These are phyloP conservation scores for Deilephila porcellus DNA, from an alignment of 2,888 invertebrate genomes.

Conservation along the genomic window DNA sequence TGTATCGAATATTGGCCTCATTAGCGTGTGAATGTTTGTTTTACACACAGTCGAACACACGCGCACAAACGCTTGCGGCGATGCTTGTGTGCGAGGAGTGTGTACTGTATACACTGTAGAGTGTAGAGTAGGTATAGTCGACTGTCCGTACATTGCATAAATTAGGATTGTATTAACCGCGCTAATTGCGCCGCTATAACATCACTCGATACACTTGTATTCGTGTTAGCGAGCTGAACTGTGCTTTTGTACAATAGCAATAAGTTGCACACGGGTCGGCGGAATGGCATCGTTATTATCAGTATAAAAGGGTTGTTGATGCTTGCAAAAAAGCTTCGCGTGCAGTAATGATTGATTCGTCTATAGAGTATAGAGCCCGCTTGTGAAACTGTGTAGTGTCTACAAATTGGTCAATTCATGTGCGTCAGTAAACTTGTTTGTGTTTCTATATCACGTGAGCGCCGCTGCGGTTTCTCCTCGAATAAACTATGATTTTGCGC, in stretches of 20 bases:
- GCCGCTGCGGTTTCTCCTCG: conserved; percentile 58
- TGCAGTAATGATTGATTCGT: conserved; percentile 74
- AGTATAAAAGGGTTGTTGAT: conserved; percentile 60
- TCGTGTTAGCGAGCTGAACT: conserved; percentile 59
- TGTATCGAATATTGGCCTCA: conserved; percentile 20
- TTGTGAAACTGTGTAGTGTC: conserved; percentile 66
- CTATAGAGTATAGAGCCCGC: conserved; percentile 64
- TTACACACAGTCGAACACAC: background rate
- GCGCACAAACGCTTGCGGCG: background rate
- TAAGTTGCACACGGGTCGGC: conserved; percentile 53
- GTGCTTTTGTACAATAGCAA: conserved; percentile 56
- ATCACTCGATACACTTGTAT: conserved; percentile 65
- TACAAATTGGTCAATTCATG: conserved; percentile 75
- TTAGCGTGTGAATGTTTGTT: conserved; percentile 31
- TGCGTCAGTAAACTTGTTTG: conserved; percentile 64
- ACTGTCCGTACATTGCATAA: conserved; percentile 51
- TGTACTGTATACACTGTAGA: conserved; percentile 36
- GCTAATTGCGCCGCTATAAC: conserved; percentile 68
- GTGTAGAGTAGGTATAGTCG: too few species aligned
- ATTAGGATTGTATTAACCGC: conserved; percentile 64
- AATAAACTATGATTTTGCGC: conserved; percentile 53
- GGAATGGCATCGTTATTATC: conserved; percentile 71
- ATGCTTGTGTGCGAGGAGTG: conserved; percentile 35
- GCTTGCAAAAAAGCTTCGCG: conserved; percentile 66
- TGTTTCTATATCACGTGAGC: conserved; percentile 62